Conservation (phyloP, 2,888 invertebrate species). For the Luperina nickerlii region DNA sequence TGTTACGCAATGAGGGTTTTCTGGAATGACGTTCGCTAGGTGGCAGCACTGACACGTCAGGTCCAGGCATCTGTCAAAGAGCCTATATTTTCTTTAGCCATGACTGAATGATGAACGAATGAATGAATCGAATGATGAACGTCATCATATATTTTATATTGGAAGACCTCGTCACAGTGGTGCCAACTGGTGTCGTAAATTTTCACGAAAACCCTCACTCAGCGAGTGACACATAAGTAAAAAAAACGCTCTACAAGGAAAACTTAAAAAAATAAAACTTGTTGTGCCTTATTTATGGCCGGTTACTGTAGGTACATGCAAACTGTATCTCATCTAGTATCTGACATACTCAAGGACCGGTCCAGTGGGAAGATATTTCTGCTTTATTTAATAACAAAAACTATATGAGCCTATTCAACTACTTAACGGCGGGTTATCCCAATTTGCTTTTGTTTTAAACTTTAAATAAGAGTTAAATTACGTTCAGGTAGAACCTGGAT, state of each 20-base stretch:
- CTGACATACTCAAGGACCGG: background rate
- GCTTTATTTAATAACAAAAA: background rate
- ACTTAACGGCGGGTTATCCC: background rate
- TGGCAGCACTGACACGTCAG: too few relatives aligned
- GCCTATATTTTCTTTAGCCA: too few relatives aligned
- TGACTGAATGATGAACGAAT: too few relatives aligned
- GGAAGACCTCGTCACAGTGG: too few relatives aligned
- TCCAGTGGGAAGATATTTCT: background rate
- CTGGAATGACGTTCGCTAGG: too few relatives aligned
- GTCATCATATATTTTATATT: too few relatives aligned
- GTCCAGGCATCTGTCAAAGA: too few relatives aligned
- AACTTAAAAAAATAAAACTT: background rate
- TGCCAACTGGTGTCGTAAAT: too few relatives aligned
- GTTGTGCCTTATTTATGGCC: background rate
- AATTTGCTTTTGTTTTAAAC: background rate
- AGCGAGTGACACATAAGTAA: background rate
- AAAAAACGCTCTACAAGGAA: background rate
- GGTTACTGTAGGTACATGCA: background rate
- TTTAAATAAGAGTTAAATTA: background rate
- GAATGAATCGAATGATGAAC: too few relatives aligned
- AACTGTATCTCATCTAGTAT: background rate
- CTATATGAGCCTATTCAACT: background rate
- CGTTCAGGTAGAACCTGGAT: too few relatives aligned
- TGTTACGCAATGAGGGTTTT: too few relatives aligned
- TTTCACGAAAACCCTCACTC: too few relatives aligned